These are phyloP conservation scores for Gnathonemus longibarbis DNA, from an alignment of 2,113 vertebrate species.

Conservation along the genomic window DNA sequence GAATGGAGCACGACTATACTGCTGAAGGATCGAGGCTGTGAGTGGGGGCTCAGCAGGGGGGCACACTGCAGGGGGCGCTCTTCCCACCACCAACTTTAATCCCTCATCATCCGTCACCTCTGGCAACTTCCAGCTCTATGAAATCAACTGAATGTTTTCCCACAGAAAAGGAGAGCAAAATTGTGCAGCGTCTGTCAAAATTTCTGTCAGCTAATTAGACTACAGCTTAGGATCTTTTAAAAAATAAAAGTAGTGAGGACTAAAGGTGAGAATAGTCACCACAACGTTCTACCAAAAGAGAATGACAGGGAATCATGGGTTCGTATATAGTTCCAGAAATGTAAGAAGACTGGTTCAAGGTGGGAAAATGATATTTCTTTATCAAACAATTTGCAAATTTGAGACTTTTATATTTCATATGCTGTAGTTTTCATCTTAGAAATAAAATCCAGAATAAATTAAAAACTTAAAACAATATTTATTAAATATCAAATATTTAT, in stretches of 20 bases:
- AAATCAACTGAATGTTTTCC: slow-evolving; percentile 45
- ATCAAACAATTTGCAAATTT: not conserved
- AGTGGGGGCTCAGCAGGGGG: slow-evolving; percentile 41
- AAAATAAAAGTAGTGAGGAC: not conserved
- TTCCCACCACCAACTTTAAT: slow-evolving; percentile 55
- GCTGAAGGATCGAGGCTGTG: slow-evolving; percentile 31
- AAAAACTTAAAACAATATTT: not conserved
- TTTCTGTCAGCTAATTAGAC: not conserved
- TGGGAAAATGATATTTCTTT: not conserved
- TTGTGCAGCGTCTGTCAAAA: slow-evolving; percentile 32
- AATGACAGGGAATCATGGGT: not conserved
- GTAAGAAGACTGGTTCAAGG: not conserved
- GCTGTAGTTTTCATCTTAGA: not conserved
- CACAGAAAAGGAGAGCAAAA: slow-evolving; percentile 41
- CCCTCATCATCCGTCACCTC: slow-evolving; percentile 54
- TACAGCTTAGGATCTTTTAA: not conserved
- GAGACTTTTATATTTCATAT: not conserved
- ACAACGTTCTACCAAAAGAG: not conserved
- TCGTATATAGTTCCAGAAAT: not conserved
- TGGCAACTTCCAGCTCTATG: slow-evolving; percentile 47
- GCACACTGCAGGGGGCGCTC: slow-evolving; percentile 21
- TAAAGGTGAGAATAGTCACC: not conserved
- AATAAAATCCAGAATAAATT: not conserved
- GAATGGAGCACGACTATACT: slow-evolving; percentile 22
- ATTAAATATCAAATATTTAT: not conserved